Percentiles rank a stretch among this genome's conserved stretches.
Conservation (phyloP, 2,113 vertebrate genomes). For the Anguilla japonica region DNA sequence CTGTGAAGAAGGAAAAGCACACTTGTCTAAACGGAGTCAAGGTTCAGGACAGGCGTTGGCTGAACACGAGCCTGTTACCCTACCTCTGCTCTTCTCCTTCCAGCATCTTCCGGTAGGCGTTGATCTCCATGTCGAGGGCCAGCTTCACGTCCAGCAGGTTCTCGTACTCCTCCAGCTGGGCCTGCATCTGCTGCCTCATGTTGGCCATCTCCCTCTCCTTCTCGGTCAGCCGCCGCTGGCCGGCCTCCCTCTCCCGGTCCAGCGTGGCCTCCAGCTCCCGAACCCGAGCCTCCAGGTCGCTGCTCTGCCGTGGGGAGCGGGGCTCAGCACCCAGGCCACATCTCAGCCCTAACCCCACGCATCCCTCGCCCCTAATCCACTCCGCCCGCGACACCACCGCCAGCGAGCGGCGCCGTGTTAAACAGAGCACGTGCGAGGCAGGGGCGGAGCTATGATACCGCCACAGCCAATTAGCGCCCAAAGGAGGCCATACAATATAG, state of each 20-base stretch:
- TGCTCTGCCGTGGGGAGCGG: conserved; percentile 61
- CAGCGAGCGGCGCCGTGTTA: not conserved
- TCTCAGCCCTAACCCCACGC: not conserved
- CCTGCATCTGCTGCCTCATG: conserved; percentile 63
- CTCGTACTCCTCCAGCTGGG: conserved; percentile 78
- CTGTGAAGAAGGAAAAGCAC: too few relatives aligned
- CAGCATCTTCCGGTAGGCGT: conserved; percentile 81
- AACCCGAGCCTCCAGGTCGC: conserved; percentile 60
- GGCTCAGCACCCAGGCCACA: not conserved
- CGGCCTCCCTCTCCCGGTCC: conserved; percentile 64
- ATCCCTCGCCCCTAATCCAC: not conserved
- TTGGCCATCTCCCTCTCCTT: conserved; percentile 74
- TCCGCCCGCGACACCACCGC: too few relatives aligned
- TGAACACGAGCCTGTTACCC: not conserved
- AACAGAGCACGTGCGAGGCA: too few relatives aligned
- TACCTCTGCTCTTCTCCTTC: conserved; percentile 86
- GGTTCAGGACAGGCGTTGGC: not conserved
- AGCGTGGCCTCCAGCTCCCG: conserved; percentile 70
- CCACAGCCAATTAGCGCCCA: too few relatives aligned
- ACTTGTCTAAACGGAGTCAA: too few relatives aligned
- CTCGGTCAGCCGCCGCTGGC: conserved; percentile 63
- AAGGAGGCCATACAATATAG: too few relatives aligned
- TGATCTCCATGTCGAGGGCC: conserved; percentile 85
- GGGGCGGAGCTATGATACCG: too few relatives aligned
- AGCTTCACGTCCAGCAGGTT: conserved; percentile 80